Conservation (phyloP, 2,113 vertebrate species). For the Chinchilla lanigera region DNA sequence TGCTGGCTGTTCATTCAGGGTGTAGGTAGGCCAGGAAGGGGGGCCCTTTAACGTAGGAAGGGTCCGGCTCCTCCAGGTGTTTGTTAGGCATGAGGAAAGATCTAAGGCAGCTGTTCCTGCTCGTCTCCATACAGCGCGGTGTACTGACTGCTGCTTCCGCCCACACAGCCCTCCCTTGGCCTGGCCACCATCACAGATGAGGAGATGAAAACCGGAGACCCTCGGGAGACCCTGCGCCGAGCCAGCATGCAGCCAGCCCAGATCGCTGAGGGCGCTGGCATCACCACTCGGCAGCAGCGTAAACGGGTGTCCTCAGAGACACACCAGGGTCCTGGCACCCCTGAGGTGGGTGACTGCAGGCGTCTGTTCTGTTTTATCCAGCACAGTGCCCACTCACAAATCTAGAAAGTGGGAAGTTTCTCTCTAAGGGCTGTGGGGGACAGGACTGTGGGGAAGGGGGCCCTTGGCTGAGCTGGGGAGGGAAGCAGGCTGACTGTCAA, state of each 20-base stretch:
- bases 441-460: not conserved
- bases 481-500: not conserved
- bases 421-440: not conserved
- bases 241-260: constrained; percentile 92
- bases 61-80: not conserved
- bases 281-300: constrained; percentile 85
- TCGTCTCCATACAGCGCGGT: not conserved
- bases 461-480: not conserved
- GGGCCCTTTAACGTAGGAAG: not conserved
- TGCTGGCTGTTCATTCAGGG: not conserved
- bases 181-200: constrained; percentile 90
- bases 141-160: not conserved
- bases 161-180: constrained; percentile 84
- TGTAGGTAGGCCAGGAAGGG: not conserved
- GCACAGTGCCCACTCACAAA: not conserved
- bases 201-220: constrained; percentile 93
- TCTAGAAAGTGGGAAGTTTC: not conserved
- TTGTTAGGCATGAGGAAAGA: not conserved
- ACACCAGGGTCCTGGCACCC: constrained; percentile 86
- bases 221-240: constrained; percentile 91
- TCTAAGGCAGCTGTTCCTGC: not conserved
- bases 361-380: not conserved
- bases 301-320: constrained; percentile 83
- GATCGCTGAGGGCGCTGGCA: constrained; percentile 83
- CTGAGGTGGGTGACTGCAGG: constrained; percentile 83